Base-by-base conservation (phyloP, 2,888 invertebrate genomes). In the Dichetophora obliterata region DNA sequence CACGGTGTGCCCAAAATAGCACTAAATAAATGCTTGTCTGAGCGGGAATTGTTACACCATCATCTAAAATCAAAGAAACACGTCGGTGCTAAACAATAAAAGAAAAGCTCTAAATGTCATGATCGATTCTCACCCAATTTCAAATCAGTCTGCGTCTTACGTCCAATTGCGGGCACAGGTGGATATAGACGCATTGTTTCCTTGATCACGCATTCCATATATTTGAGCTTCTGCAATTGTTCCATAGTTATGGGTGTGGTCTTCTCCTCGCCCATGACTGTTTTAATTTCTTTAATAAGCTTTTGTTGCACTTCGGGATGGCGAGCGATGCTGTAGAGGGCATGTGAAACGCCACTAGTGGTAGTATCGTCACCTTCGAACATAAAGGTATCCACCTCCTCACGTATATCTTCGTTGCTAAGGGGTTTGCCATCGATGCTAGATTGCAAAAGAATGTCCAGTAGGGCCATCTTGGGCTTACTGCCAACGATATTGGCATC, bases 351-450 rank as follows among this genome's bases (percentile, higher is more conserved):
- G 4, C 81, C 86, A 31, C 85, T 85, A 19, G 85, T 85, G 57
- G 86, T 87, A 52, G 87, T 88, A 75, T 87, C 87, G 34, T 87
- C 85, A 65, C 86, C 86, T 75, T 92, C 93, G 86, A 94, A 94
- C 92, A 93, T 92, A 80, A 94, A 93, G 0, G 93, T 94, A 79
- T 93, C 92, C 0, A 94, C 93, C 89, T 94, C 93, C 85, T 93
- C 92, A 75, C 92, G 89, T 6, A 94, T 91, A 75, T 91, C 91
- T 16, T 91, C 88, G 76, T 92, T 91, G 4, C 90, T 90, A 66
- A 94, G 88, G 50, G 90, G 90, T 77, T 89, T 82, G 0, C 92
- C 92, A 76, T 92, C 90, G 5, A 91, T 89, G 80, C 90, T 91
- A 0, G 91, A 89, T 74, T 92, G 89, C 19, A 94, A 85, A 16